Percentiles rank a stretch among this genome's conserved stretches.
Evolutionary conservation across 2,797 vertebrate species (phyloP).

Genomic region (Orientallactaga sibirica): DNA sequence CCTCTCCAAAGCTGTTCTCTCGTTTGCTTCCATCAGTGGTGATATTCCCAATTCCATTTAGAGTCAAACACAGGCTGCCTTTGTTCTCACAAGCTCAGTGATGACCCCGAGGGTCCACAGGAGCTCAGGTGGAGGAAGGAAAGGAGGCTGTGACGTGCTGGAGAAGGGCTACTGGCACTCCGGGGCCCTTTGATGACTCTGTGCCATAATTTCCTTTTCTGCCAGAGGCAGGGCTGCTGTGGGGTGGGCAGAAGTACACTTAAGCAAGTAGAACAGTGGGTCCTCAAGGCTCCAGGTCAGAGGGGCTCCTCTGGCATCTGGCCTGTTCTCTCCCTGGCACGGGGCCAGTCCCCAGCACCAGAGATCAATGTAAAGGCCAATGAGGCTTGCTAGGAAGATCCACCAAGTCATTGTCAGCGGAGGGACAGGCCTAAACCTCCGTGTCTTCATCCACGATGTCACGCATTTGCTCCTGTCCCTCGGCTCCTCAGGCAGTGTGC

Average conservation of each 20-base stretch:
- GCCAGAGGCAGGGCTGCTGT: not conserved
- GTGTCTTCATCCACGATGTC: not conserved
- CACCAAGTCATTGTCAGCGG: not conserved
- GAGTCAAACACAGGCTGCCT: constrained; percentile 65
- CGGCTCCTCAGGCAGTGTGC: not conserved
- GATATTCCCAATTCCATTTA: constrained; percentile 63
- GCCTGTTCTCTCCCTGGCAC: not conserved
- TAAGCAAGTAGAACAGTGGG: not conserved
- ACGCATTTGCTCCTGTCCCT: too few relatives aligned
- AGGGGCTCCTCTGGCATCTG: not conserved
- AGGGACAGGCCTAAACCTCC: not conserved
- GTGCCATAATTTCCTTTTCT: constrained; percentile 48
- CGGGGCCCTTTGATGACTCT: not conserved
- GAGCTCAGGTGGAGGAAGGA: not conserved
- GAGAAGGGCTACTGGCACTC: too few relatives aligned
- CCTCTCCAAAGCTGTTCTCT: constrained; percentile 44
- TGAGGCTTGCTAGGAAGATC: not conserved
- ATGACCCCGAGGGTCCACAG: not conserved
- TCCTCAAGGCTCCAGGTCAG: not conserved
- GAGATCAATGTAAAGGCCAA: not conserved
- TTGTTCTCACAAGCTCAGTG: not conserved
- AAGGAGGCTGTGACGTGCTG: not conserved
- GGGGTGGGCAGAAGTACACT: not conserved
- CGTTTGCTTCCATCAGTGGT: constrained; percentile 59
- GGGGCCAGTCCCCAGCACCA: not conserved